Percentiles rank a stretch among this genome's conserved stretches.
These are phyloP conservation scores for Perizoma flavofasciatum DNA, from an alignment of 2,888 invertebrate species.

Conservation along the genomic window DNA sequence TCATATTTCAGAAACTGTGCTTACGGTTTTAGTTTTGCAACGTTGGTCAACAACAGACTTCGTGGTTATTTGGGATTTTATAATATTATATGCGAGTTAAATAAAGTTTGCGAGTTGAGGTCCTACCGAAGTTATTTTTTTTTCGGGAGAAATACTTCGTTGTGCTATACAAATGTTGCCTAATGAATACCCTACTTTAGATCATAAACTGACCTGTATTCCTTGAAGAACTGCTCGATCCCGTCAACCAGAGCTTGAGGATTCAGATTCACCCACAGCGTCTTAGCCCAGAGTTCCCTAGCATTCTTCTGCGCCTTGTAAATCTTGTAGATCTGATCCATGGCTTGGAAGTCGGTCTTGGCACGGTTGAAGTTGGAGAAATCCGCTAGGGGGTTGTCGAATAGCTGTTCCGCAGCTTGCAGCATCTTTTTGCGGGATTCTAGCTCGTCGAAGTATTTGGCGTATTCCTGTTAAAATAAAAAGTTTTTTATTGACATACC, in stretches of 20 bases:
- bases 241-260: constrained; percentile 93
- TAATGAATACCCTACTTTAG: no score
- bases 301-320: constrained; percentile 91
- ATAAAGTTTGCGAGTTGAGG: no score
- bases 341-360: constrained; percentile 85
- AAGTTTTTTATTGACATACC: no score
- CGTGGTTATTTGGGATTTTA: no score
- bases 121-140: no score
- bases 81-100: no score
- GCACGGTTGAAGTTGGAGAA: constrained; percentile 89
- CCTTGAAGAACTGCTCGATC: constrained; percentile 92
- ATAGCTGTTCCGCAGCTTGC: constrained; percentile 90
- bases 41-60: no score
- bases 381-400: constrained; percentile 93
- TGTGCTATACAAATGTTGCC: no score
- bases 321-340: constrained; percentile 90
- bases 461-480: constrained; percentile 78
- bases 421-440: constrained; percentile 85
- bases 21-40: no score
- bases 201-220: constrained; percentile 78
- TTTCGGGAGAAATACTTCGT: no score
- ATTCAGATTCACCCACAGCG: constrained; percentile 94
- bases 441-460: constrained; percentile 85
- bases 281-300: constrained; percentile 92
- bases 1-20: no score